Percentiles rank a stretch among this genome's conserved stretches.
Conservation (phyloP, 1,140 invertebrate species). For the Drosophila equinoxialis region DNA sequence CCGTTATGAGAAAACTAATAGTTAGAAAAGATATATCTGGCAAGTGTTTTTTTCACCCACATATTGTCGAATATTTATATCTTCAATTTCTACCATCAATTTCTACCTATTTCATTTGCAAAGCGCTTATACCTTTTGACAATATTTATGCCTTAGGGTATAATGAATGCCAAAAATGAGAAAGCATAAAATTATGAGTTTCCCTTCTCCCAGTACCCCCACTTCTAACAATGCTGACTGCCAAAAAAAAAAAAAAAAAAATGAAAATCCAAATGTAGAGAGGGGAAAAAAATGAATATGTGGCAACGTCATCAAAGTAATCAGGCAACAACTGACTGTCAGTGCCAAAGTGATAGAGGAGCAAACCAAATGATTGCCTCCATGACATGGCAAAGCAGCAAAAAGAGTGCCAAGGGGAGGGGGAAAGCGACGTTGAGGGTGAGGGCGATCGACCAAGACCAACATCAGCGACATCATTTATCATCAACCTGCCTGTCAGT, state of each 20-base stretch:
- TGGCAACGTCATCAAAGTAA: slow-evolving; percentile 80
- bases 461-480: slow-evolving; percentile 83
- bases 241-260: slow-evolving; percentile 1
- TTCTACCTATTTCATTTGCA: too few species aligned
- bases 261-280: not conserved
- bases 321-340: slow-evolving; percentile 66
- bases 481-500: slow-evolving; percentile 83
- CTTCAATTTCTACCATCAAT: too few species aligned
- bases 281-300: slow-evolving; percentile 59
- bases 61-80: too few species aligned
- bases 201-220: not conserved
- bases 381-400: slow-evolving; percentile 68
- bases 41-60: too few species aligned
- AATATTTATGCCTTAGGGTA: slow-evolving; percentile 6
- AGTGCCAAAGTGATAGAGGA: slow-evolving; percentile 62
- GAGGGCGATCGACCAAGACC: slow-evolving; percentile 41
- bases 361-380: slow-evolving; percentile 71
- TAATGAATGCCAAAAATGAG: slow-evolving; percentile 47
- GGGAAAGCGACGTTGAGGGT: too few species aligned
- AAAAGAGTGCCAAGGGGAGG: slow-evolving; percentile 9
- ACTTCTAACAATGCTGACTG: not conserved
- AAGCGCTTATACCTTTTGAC: slow-evolving; percentile 11
- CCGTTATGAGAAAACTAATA: too few species aligned
- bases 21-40: too few species aligned
- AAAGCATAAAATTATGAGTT: slow-evolving; percentile 64